Conservation (phyloP, 2,888 invertebrate genomes). For the Rhagium mordax region DNA sequence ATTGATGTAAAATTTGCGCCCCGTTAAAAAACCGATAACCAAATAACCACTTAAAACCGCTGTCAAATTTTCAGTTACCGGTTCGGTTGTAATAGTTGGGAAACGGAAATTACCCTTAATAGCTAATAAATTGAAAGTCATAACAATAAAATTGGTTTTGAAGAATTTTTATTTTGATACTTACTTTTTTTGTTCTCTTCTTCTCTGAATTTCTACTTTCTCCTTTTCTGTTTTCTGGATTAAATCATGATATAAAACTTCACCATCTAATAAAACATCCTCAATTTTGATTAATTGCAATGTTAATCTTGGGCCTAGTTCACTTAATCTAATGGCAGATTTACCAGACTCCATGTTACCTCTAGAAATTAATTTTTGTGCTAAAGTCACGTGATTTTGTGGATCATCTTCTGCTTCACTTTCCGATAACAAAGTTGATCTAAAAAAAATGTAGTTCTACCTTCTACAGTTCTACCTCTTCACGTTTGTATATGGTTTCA, state of each 20-base stretch:
- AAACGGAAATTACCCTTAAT: too few species aligned
- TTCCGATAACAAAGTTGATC: slow-evolving; percentile 81
- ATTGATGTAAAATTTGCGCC: too few species aligned
- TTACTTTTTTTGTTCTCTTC: slow-evolving; percentile 82
- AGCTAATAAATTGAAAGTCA: too few species aligned
- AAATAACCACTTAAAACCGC: too few species aligned
- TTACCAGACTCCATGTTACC: slow-evolving; percentile 83
- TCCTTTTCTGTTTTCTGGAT: slow-evolving; percentile 90
- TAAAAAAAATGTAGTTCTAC: too few species aligned
- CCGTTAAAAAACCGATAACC: too few species aligned
- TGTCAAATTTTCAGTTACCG: too few species aligned
- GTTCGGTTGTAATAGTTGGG: too few species aligned
- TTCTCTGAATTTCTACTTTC: slow-evolving; percentile 78
- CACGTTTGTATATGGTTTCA: too few species aligned
- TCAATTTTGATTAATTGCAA: slow-evolving; percentile 90
- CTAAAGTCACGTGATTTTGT: slow-evolving; percentile 82
- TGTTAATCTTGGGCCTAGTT: slow-evolving; percentile 89
- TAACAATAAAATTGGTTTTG: too few species aligned
- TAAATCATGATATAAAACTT: slow-evolving; percentile 93
- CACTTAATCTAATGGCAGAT: slow-evolving; percentile 84
- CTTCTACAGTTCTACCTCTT: too few species aligned
- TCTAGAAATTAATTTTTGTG: slow-evolving; percentile 83
- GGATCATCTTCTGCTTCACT: slow-evolving; percentile 95
- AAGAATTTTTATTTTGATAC: too few species aligned
- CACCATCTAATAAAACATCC: slow-evolving; percentile 93